Evolutionary conservation across 2,113 vertebrate genomes (phyloP).

Genomic region (Pelobates fuscus): DNA sequence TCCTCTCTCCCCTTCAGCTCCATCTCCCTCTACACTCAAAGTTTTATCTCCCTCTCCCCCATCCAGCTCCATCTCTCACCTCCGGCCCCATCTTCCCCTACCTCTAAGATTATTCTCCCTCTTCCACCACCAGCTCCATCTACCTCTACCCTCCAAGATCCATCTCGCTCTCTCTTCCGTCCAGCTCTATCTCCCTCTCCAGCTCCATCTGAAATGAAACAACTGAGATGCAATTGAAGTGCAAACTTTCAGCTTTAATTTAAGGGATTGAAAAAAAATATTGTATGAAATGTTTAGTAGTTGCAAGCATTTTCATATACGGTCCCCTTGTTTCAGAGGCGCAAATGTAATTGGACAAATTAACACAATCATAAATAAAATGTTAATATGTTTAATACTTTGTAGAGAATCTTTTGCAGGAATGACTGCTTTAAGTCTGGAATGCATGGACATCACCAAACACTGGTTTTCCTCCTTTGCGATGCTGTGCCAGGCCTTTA

Average conservation of each 20-base stretch:
- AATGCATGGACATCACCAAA: slow-evolving; percentile 9
- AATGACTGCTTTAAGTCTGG: slow-evolving; percentile 18
- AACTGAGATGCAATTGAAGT: background rate
- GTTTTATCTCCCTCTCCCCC: too few relatives aligned
- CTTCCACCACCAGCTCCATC: too few relatives aligned
- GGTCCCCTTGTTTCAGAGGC: background rate
- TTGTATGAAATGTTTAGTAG: slow-evolving; percentile 4
- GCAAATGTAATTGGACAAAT: background rate
- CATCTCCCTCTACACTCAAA: too few relatives aligned
- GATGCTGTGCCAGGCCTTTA: too few relatives aligned
- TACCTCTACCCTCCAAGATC: too few relatives aligned
- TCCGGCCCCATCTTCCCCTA: too few relatives aligned
- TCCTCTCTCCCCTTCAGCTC: too few relatives aligned
- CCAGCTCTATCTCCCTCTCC: too few relatives aligned
- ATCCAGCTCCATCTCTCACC: too few relatives aligned
- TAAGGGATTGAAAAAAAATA: background rate
- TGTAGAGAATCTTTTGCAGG: background rate
- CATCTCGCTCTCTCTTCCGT: too few relatives aligned
- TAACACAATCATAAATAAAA: background rate
- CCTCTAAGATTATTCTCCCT: too few relatives aligned
- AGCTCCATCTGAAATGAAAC: background rate
- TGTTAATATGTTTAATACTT: background rate
- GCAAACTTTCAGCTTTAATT: background rate
- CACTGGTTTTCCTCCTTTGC: too few relatives aligned
- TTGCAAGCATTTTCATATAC: slow-evolving; percentile 6